These are phyloP conservation scores for Drosophila monieri DNA, from an alignment of 2,888 invertebrate genomes.

Conservation along the genomic window DNA sequence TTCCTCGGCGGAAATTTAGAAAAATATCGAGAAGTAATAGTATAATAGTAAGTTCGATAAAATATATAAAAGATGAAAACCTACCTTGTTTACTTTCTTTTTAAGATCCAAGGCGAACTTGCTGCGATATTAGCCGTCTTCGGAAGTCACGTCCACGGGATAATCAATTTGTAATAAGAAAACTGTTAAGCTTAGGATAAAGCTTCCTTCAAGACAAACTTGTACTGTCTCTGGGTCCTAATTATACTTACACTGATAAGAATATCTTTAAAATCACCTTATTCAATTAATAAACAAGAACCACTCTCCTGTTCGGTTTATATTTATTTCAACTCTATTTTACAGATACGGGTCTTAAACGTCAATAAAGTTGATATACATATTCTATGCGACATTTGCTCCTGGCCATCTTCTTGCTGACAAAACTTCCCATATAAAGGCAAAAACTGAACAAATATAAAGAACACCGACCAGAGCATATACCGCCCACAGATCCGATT, in stretches of 20 bases:
- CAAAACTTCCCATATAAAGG: constrained; percentile 56
- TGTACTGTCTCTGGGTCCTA: too few species aligned
- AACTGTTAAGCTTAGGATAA: background rate
- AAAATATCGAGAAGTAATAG: background rate
- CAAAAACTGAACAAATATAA: constrained; percentile 37
- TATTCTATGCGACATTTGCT: background rate
- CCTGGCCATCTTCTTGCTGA: constrained; percentile 11
- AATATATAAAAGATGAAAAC: background rate
- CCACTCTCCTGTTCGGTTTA: too few species aligned
- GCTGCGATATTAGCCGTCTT: background rate
- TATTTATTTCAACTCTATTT: too few species aligned
- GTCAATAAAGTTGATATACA: too few species aligned
- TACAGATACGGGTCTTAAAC: too few species aligned
- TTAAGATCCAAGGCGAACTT: background rate
- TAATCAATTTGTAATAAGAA: background rate
- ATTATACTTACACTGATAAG: too few species aligned
- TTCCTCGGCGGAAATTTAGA: background rate
- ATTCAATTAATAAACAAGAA: too few species aligned
- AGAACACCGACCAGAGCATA: constrained; percentile 37
- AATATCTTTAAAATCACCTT: too few species aligned
- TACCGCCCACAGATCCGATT: constrained; percentile 47
- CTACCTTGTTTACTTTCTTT: background rate
- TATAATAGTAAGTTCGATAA: background rate
- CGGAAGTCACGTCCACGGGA: background rate
- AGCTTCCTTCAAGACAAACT: too few species aligned